Percentiles rank a stretch among this genome's conserved stretches.
Evolutionary conservation across 2,888 invertebrate species (phyloP).

Genomic region (Caenorhabditis becei): DNA sequence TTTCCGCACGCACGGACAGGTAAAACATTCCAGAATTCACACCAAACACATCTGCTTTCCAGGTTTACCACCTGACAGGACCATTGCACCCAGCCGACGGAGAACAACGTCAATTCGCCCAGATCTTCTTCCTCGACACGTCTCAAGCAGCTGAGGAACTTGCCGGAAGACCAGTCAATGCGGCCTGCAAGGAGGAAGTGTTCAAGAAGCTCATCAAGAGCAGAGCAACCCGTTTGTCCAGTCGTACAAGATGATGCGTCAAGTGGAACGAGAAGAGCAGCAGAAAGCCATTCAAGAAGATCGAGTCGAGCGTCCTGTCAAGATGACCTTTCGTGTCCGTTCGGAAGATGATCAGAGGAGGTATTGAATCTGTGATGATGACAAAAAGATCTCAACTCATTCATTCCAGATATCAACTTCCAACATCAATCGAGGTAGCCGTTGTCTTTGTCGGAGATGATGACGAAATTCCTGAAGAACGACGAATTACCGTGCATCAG

Average conservation of each 20-base stretch:
- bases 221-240: constrained; percentile 51
- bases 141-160: too few species aligned
- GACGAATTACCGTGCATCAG: constrained; percentile 79
- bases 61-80: too few species aligned
- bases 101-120: too few species aligned
- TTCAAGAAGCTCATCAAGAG: too few species aligned
- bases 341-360: constrained; percentile 33
- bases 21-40: too few species aligned
- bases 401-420: constrained; percentile 3
- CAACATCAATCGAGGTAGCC: constrained; percentile 64
- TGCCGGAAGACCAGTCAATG: too few species aligned
- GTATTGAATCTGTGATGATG: not conserved
- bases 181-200: too few species aligned
- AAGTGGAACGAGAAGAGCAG: constrained; percentile 45
- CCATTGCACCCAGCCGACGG: too few species aligned
- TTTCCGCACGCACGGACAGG: too few species aligned
- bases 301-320: constrained; percentile 5
- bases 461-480: constrained; percentile 64
- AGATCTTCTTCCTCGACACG: too few species aligned
- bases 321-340: constrained; percentile 37
- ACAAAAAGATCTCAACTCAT: too few species aligned
- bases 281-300: constrained; percentile 4
- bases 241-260: constrained; percentile 56
- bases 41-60: too few species aligned
- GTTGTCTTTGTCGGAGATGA: constrained; percentile 67